These are phyloP conservation scores for Gallinago jamesoni DNA, from an alignment of 2,113 vertebrate species.

Conservation along the genomic window DNA sequence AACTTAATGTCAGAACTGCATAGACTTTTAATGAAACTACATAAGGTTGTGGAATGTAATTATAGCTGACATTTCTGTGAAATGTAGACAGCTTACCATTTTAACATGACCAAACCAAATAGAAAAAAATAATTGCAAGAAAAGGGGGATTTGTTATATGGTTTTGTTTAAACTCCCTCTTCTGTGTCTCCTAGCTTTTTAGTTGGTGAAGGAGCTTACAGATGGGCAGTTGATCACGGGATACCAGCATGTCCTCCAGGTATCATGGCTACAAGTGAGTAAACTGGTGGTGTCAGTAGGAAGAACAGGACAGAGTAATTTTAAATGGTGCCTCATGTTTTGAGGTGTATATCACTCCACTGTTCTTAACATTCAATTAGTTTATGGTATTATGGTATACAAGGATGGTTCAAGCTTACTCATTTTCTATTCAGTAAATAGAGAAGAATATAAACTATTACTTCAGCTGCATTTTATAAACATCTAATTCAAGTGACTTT, in stretches of 20 bases:
- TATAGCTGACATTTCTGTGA: background rate
- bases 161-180: conserved; percentile 66
- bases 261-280: conserved; percentile 98
- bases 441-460: background rate
- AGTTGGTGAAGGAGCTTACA: conserved; percentile 95
- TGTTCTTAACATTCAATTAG: background rate
- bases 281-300: conserved; percentile 68
- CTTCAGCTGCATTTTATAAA: background rate
- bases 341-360: conserved; percentile 30
- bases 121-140: conserved; percentile 40
- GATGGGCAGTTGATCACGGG: conserved; percentile 95
- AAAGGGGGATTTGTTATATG: conserved; percentile 55
- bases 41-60: background rate
- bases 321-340: conserved; percentile 26
- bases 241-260: conserved; percentile 93
- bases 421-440: background rate
- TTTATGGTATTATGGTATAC: background rate
- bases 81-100: background rate
- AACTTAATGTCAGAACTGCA: background rate
- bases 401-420: conserved; percentile 11
- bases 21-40: background rate
- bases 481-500: background rate
- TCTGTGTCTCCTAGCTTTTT: conserved; percentile 87
- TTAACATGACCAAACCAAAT: conserved; percentile 7
- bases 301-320: conserved; percentile 58